Conservation (phyloP, 2,113 vertebrate species). For the Atlantisia rogersi region DNA sequence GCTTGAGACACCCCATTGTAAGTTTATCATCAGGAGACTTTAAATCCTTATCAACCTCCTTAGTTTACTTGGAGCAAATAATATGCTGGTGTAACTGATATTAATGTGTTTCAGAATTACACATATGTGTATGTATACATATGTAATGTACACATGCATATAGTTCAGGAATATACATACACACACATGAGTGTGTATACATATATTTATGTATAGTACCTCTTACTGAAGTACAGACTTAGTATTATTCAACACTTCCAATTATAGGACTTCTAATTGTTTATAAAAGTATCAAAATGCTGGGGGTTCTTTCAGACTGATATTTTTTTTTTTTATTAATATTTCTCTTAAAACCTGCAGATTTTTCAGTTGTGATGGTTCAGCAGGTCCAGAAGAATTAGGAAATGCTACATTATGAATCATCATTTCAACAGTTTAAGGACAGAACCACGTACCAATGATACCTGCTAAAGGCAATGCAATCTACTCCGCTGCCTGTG, state of each 20-base stretch:
- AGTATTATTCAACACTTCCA: neutral
- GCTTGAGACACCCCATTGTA: neutral
- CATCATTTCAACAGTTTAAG: neutral
- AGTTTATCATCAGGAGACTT: neutral
- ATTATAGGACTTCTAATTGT: neutral
- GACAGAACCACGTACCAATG: neutral
- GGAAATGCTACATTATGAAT: neutral
- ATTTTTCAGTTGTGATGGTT: neutral
- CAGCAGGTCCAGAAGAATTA: neutral
- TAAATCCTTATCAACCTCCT: neutral
- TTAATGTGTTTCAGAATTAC: neutral
- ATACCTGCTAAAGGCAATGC: neutral
- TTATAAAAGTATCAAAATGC: neutral
- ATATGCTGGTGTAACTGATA: neutral
- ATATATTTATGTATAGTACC: neutral
- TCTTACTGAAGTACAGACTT: neutral
- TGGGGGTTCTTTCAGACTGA: neutral
- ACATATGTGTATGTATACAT: neutral
- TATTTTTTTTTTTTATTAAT: neutral
- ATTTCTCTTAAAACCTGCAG: neutral
- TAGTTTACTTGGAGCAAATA: constrained; percentile 50
- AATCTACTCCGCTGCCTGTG: neutral
- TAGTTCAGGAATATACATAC: neutral
- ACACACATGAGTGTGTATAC: neutral
- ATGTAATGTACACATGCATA: neutral